Conservation (phyloP, 64 coral and sea anemone species). For the Montipora foliosa region DNA sequence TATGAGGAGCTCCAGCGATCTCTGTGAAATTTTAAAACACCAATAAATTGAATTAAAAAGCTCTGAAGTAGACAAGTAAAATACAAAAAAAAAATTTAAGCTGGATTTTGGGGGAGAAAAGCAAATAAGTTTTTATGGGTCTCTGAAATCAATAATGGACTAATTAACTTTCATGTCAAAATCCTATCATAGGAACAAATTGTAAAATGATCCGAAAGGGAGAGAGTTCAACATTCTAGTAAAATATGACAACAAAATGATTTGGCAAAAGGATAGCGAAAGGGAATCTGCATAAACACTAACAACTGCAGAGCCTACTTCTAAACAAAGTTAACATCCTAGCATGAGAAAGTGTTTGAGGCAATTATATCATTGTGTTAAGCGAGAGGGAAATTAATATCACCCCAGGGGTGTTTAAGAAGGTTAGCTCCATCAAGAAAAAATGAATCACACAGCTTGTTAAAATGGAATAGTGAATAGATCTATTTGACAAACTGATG, state of each 20-base stretch:
- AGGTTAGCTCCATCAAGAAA: background rate
- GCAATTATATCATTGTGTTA: slow-evolving; percentile 64
- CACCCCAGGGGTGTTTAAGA: slow-evolving; percentile 40
- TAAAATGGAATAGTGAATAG: background rate
- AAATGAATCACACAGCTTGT: background rate
- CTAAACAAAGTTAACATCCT: slow-evolving; percentile 46
- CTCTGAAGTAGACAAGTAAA: background rate
- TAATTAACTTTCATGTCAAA: background rate
- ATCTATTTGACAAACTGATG: too few species aligned
- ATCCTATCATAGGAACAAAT: background rate
- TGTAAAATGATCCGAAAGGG: background rate
- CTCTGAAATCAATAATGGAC: background rate
- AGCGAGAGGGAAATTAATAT: slow-evolving; percentile 21
- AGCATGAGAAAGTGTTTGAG: slow-evolving; percentile 38
- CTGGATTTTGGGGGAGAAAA: too few species aligned
- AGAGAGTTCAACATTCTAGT: background rate
- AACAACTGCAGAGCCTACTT: background rate
- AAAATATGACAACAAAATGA: background rate
- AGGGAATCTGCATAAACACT: slow-evolving; percentile 16
- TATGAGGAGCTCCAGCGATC: background rate
- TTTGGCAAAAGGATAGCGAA: background rate
- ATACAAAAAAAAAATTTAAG: background rate
- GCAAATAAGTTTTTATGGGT: too few species aligned
- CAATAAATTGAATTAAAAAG: background rate
- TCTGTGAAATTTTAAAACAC: background rate